phyloP scores from a whole-genome alignment of 2,888 invertebrate genomes.

The Phortica okadai region DNA sequence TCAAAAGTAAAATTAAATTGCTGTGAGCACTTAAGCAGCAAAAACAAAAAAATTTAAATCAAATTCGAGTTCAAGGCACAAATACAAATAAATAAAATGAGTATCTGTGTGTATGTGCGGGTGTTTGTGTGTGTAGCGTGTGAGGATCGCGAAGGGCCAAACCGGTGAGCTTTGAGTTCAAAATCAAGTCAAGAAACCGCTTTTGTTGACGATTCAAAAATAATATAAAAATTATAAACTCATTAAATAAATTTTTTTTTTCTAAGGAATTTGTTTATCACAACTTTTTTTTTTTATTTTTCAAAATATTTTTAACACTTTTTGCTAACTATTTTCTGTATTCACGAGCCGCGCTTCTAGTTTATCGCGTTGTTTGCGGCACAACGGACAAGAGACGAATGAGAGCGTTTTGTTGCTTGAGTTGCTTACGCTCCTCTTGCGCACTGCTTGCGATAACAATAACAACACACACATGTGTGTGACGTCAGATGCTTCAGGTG shows the following conservation, averaged over 20 bases:
- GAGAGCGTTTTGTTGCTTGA: constrained; percentile 51
- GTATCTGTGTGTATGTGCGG: not conserved
- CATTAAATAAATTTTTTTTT: not conserved
- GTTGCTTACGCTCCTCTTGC: not conserved
- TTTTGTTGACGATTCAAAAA: not conserved
- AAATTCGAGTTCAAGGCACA: not conserved
- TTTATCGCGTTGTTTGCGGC: constrained; percentile 41
- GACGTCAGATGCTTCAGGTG: constrained; percentile 43
- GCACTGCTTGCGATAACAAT: not conserved
- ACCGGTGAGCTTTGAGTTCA: no score
- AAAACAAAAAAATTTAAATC: not conserved
- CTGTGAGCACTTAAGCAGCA: no score
- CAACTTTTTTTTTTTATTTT: constrained; percentile 37
- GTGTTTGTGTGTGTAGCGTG: constrained; percentile 3
- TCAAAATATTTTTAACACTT: constrained; percentile 37
- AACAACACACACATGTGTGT: constrained; percentile 37
- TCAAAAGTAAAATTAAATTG: no score
- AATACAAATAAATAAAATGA: not conserved
- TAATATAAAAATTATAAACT: not conserved
- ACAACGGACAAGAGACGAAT: constrained; percentile 67
- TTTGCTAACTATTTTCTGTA: constrained; percentile 29
- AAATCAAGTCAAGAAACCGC: not conserved
- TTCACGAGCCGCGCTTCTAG: constrained; percentile 7
- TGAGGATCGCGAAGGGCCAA: not conserved
- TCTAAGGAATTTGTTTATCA: not conserved